A percentile compares a stretch with the other conserved stretches of the same genome.
phyloP scores from a whole-genome alignment of 2,888 invertebrate genomes.

The Tipula lateralis region DNA sequence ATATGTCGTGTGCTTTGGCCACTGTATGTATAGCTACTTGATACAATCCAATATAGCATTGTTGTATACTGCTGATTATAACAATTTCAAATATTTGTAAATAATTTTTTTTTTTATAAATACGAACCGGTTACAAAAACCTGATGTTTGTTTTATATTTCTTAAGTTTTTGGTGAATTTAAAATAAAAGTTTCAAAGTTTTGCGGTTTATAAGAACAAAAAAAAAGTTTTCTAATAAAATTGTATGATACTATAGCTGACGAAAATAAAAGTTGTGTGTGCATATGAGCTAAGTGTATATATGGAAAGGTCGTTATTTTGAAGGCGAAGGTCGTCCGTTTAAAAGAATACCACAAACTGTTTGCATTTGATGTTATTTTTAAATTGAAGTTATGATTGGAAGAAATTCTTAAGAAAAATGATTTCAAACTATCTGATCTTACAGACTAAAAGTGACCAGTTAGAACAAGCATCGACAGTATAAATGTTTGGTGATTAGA shows the following conservation, averaged over 20 bases:
- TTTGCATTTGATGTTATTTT: neutral
- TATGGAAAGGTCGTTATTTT: conserved; percentile 5
- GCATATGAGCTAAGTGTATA: neutral
- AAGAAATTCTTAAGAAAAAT: neutral
- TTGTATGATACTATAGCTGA: neutral
- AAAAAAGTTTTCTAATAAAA: neutral
- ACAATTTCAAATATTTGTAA: neutral
- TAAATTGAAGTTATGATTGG: neutral
- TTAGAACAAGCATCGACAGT: no score
- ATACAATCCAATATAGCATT: no score
- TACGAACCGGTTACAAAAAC: neutral
- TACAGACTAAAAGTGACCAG: neutral
- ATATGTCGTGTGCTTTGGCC: no score
- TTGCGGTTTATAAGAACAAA: neutral
- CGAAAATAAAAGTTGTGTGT: neutral
- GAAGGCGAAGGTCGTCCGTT: neutral
- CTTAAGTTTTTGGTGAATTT: neutral
- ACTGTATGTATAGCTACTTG: no score
- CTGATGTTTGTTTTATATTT: neutral
- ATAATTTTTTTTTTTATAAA: neutral
- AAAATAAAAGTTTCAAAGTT: neutral
- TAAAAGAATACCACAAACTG: neutral
- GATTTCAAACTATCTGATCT: neutral
- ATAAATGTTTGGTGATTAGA: no score
- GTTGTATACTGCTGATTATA: neutral